Evolutionary conservation across 1,140 invertebrate species (phyloP).

Genomic region (Drosophila quadrilineata): DNA sequence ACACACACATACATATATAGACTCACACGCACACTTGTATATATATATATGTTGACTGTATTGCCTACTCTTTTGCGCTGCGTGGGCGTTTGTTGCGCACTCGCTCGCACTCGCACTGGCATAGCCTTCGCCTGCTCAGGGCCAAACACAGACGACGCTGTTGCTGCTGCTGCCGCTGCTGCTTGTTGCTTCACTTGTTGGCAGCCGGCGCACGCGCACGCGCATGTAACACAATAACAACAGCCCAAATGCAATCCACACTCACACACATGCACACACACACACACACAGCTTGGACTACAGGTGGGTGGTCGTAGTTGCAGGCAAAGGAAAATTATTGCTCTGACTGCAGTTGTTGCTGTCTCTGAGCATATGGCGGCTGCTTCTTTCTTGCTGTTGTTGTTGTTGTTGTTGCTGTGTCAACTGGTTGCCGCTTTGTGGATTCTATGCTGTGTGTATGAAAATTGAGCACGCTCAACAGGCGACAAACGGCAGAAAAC

Average conservation of each 20-base stretch:
- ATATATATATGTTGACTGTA: slow-evolving; percentile 3
- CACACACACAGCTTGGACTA: slow-evolving; percentile 42
- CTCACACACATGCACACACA: background rate
- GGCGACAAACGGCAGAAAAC: slow-evolving; percentile 25
- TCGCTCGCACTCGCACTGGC: slow-evolving; percentile 14
- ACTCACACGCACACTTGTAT: slow-evolving; percentile 5
- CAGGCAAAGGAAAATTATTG: background rate
- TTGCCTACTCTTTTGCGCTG: too few relatives aligned
- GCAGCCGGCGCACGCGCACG: slow-evolving; percentile 44
- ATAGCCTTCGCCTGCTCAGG: slow-evolving; percentile 21
- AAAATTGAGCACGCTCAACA: slow-evolving; percentile 27
- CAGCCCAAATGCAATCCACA: slow-evolving; percentile 54
- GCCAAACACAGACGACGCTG: slow-evolving; percentile 26
- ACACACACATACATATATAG: slow-evolving; percentile 32
- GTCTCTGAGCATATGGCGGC: slow-evolving; percentile 5
- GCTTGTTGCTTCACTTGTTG: slow-evolving; percentile 78
- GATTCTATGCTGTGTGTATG: slow-evolving; percentile 48
- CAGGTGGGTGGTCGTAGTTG: slow-evolving; percentile 52
- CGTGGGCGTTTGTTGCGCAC: too few relatives aligned
- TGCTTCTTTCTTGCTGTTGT: too few relatives aligned
- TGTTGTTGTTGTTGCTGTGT: too few relatives aligned
- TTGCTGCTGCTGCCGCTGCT: slow-evolving; percentile 9
- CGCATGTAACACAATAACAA: slow-evolving; percentile 59
- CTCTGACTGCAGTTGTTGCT: slow-evolving; percentile 5
- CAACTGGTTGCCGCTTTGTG: slow-evolving; percentile 67